Base-by-base conservation (phyloP, 2,113 vertebrate genomes). In the Stegastes partitus region DNA sequence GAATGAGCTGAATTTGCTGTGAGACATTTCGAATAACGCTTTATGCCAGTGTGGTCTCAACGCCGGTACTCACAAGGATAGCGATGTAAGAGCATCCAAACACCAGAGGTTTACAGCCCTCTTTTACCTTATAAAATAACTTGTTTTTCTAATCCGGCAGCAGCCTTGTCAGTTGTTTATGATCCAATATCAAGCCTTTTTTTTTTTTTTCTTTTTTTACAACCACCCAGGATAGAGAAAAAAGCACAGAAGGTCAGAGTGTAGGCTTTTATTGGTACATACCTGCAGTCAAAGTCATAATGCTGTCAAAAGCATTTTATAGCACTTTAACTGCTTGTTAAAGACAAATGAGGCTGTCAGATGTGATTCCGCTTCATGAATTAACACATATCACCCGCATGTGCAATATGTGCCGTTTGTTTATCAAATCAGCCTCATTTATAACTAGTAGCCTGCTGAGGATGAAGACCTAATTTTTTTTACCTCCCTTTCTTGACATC, bases 371-470 rank as follows among this genome's bases (percentile, higher is more conserved):
- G 72, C 15, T 31, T 31, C 5, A 47, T 22, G 1, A 45, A 71
- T 81, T 79, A 68, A 28, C 9, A 1, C 61, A 14, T n/a, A 5
- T 62, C n/a, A 62, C 69, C 11, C 62, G 61, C 16, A 54, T 16
- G 50, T 19, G 51, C 80, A 58, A 11, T 18, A 19, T 11, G 25
- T 0, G 0, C 68, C 53, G 28, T 21, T 12, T 73, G 57, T 65
- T 74, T 70, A 76, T 84, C 44, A 96, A 96, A 96, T 94, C 93
- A 95, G 93, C 93, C 94, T 95, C 90, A 94, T 93, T 95, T 96
- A 94, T 95, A 96, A 94, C 95, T 94, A 72, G 94, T 89, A 34
- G 61, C 93, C 91, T 94, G 92, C 93, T 85, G 61, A 84, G 93
- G 93, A 94, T 94, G 22, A n/a, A 54, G 67, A 47, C 63, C 26